A percentile compares a stretch with the other conserved stretches of the same genome.
Evolutionary conservation across 37 sponge, comb jelly and placozoan genomes (phyloP).

Genomic region (Geodia barretti): DNA sequence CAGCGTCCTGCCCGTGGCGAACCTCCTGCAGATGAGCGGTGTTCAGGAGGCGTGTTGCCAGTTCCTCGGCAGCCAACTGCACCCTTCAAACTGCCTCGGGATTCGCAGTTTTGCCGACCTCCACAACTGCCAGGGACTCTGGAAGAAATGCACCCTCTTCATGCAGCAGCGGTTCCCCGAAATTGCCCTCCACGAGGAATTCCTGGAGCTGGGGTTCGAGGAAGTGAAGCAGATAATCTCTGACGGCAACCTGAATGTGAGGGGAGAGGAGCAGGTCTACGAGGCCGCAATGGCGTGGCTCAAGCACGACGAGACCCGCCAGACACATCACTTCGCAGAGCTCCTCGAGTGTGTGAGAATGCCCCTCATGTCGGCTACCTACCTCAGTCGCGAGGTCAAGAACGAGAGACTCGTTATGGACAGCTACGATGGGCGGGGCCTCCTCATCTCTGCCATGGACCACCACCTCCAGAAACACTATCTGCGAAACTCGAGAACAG

Average conservation of each 20-base stretch:
- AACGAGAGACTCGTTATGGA: constrained; percentile 69
- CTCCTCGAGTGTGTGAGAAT: constrained; percentile 67
- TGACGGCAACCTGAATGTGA: constrained; percentile 74
- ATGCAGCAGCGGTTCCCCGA: constrained; percentile 80
- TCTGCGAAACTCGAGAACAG: constrained; percentile 32
- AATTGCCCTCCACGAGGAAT: constrained; percentile 71
- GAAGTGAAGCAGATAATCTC: constrained; percentile 46
- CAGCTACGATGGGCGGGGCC: constrained; percentile 61
- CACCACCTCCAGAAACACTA: constrained; percentile 76
- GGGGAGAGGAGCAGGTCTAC: constrained; percentile 79
- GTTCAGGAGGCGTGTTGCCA: constrained; percentile 62
- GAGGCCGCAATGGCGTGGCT: constrained; percentile 79
- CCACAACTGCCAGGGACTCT: constrained; percentile 45
- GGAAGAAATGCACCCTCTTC: constrained; percentile 57
- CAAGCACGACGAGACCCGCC: constrained; percentile 34
- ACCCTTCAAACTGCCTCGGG: constrained; percentile 72
- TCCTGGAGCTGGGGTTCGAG: constrained; percentile 46
- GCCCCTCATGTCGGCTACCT: constrained; percentile 78
- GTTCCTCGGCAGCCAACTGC: constrained; percentile 67
- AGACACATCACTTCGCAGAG: constrained; percentile 32
- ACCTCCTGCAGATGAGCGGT: constrained; percentile 58
- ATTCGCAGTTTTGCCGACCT: constrained; percentile 54
- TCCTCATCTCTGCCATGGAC: constrained; percentile 82
- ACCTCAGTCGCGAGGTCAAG: constrained; percentile 78
- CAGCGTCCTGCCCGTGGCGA: constrained; percentile 48